Base-by-base conservation (phyloP, 2,797 vertebrate species). In the Sebastes trivittatus region DNA sequence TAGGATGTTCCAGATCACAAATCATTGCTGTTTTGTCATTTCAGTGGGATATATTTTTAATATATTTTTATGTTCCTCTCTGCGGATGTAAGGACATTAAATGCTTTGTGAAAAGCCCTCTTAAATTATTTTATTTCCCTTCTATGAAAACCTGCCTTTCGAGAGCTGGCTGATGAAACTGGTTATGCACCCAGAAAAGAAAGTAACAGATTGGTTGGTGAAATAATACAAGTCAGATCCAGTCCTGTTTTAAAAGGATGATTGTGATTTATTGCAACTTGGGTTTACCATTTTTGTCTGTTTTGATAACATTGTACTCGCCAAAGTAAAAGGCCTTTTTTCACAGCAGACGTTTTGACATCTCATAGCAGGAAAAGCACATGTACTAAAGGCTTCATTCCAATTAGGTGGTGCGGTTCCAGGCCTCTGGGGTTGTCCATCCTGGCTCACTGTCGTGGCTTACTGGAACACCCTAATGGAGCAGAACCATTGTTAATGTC, bases 71-170 rank as follows among this genome's bases (percentile, higher is more conserved):
- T 27, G 34, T 78, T 65, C 14, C 38, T 46, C 34, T 80, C 13
- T 58, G 62, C 74, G 71, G 72, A 62, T 65, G 60, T 62, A n/a
- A 27, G 25, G 46, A 78, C 61, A 71, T 82, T 81, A 78, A 84
- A 75, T 56, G 62, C 65, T 65, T 75, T 71, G 61, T 60, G 59
- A 68, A 75, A 87, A 81, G 20, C 30, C 27, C 10, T 29, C 42
- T 59, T 61, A 18, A 78, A 83, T 78, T 4, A 36, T 80, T 82
- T 72, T 29, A n/a, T 80, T 79, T 65, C 72, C 11, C 25, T 67
- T n/a, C 25, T 38, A 6, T 77, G 58, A 36, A 42, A 73, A 36
- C 27, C 58, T 27, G 30, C 16, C 36, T 63, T 77, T 30, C 5
- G 23, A 74, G 67, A 62, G 67, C 49, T 81, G 77, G 78, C 80